Evolutionary conservation across 35 echinoderm and acorn worm genomes (phyloP).

Genomic region (Apostichopus parvimensis): DNA sequence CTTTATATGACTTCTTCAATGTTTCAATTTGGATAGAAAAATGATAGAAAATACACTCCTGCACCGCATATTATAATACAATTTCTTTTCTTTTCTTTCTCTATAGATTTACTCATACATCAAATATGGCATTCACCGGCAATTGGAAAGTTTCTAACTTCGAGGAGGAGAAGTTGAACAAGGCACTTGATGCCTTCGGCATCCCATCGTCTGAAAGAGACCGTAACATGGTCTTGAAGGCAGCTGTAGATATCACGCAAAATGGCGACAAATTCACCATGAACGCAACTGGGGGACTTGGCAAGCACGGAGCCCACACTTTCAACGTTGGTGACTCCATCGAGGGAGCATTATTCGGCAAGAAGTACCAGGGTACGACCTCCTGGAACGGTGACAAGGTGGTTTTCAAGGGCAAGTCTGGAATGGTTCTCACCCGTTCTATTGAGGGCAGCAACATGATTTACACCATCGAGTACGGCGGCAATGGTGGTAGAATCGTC

Average conservation of each 20-base stretch:
- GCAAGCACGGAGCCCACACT: slow-evolving; percentile 39
- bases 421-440: slow-evolving; percentile 35
- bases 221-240: not conserved
- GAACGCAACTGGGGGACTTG: slow-evolving; percentile 52
- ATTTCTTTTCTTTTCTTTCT: slow-evolving; percentile 19
- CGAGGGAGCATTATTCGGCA: slow-evolving; percentile 27
- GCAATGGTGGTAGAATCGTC: not conserved
- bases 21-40: too few species aligned
- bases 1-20: too few species aligned
- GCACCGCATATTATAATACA: too few species aligned
- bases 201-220: not conserved
- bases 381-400: slow-evolving; percentile 60
- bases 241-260: slow-evolving; percentile 56
- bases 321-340: slow-evolving; percentile 18
- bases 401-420: slow-evolving; percentile 52
- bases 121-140: slow-evolving; percentile 7
- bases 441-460: slow-evolving; percentile 55
- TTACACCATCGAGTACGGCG: slow-evolving; percentile 39
- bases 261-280: slow-evolving; percentile 76
- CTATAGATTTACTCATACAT: not conserved
- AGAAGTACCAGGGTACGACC: slow-evolving; percentile 40
- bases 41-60: too few species aligned
- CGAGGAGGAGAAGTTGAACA: not conserved
- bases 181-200: slow-evolving; percentile 11
- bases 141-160: slow-evolving; percentile 23